These are phyloP conservation scores for Platygyra sinensis DNA, from an alignment of 64 coral and sea anemone species.

Conservation along the genomic window DNA sequence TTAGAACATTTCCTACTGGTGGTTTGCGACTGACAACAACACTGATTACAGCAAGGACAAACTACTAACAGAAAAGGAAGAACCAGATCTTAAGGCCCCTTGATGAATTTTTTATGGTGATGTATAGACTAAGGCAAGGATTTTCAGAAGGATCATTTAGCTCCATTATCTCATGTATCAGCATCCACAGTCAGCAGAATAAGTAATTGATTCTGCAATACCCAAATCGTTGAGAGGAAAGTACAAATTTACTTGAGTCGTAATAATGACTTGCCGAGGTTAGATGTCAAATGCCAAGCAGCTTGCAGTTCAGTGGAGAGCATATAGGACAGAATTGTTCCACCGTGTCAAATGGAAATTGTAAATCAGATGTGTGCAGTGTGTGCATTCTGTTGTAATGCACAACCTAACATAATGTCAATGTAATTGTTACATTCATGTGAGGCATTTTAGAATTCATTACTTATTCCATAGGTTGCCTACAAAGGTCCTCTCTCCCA, in stretches of 20 bases:
- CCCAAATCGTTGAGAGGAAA: constrained; percentile 14
- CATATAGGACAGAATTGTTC: constrained; percentile 13
- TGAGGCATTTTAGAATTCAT: neutral
- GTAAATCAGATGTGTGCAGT: constrained; percentile 21
- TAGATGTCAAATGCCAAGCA: constrained; percentile 45
- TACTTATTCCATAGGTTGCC: neutral
- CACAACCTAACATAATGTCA: constrained; percentile 37
- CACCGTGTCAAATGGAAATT: neutral
- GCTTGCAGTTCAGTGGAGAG: constrained; percentile 24
- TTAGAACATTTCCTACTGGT: constrained; percentile 63
- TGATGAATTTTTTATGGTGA: constrained; percentile 44
- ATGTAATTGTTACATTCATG: neutral
- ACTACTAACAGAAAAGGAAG: constrained; percentile 18
- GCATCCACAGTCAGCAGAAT: constrained; percentile 13
- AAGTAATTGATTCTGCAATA: constrained; percentile 23
- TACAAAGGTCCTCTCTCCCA: neutral
- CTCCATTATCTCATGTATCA: constrained; percentile 35
- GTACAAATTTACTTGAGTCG: constrained; percentile 22
- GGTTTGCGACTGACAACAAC: neutral
- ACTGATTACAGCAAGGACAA: constrained; percentile 7
- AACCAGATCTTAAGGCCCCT: constrained; percentile 33
- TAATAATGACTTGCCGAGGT: constrained; percentile 38
- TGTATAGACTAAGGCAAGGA: constrained; percentile 34
- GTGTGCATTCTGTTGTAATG: constrained; percentile 37
- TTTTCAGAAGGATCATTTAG: constrained; percentile 37